A percentile compares a stretch with the other conserved stretches of the same genome.
Conservation (phyloP, 2,113 vertebrate species). For the Anguilla rostrata region DNA sequence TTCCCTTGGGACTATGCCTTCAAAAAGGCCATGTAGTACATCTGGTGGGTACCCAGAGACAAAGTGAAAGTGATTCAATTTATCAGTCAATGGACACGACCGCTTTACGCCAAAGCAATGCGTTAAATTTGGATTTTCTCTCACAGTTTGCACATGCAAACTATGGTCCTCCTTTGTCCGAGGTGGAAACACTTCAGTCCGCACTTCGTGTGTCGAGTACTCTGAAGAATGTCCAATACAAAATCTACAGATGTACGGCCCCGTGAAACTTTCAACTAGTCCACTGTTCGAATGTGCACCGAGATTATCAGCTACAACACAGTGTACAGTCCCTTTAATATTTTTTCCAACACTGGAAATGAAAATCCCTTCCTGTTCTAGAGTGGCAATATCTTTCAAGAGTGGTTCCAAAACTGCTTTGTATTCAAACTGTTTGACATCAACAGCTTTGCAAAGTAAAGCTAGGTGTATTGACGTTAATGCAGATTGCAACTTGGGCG, state of each 20-base stretch:
- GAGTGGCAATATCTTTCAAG: slow-evolving; percentile 35
- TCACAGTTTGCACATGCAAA: slow-evolving; percentile 41
- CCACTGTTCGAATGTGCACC: slow-evolving; percentile 34
- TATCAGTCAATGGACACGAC: slow-evolving; percentile 30
- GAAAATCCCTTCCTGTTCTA: slow-evolving; percentile 43
- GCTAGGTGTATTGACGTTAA: slow-evolving; percentile 41
- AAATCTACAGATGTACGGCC: slow-evolving; percentile 27
- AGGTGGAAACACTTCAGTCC: slow-evolving; percentile 28
- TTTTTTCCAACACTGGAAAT: slow-evolving; percentile 33
- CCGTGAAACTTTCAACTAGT: slow-evolving; percentile 37
- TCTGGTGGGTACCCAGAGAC: slow-evolving; percentile 34
- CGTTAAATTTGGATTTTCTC: slow-evolving; percentile 31
- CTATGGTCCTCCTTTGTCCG: slow-evolving; percentile 34
- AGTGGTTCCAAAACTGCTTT: slow-evolving; percentile 34
- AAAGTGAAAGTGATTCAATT: slow-evolving; percentile 37
- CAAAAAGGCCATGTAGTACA: slow-evolving; percentile 33
- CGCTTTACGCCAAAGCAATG: slow-evolving; percentile 29
- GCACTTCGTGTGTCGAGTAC: slow-evolving; percentile 24
- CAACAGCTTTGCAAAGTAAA: slow-evolving; percentile 40
- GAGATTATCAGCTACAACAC: slow-evolving; percentile 39
- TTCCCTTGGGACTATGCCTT: slow-evolving; percentile 30
- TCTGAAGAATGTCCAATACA: slow-evolving; percentile 35
- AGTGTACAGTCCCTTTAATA: slow-evolving; percentile 40
- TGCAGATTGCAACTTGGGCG: slow-evolving; percentile 24
- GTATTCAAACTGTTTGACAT: slow-evolving; percentile 41